These are phyloP conservation scores for Triplophysa tibetana DNA, from an alignment of 2,113 vertebrate species.

Conservation along the genomic window DNA sequence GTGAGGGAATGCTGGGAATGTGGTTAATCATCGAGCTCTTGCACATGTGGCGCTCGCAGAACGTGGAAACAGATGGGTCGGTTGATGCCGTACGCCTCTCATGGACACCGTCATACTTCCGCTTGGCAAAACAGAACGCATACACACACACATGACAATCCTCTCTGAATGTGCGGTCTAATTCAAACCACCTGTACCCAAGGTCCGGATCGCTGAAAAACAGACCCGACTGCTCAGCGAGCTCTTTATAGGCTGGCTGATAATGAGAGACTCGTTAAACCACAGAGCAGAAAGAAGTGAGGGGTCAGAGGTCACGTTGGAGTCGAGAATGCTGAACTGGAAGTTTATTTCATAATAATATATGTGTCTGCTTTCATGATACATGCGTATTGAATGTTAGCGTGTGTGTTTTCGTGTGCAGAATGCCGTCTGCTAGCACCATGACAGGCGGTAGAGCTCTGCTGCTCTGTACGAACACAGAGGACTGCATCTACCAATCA, in stretches of 20 bases:
- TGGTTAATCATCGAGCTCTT: slow-evolving; percentile 16
- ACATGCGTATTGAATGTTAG: not conserved
- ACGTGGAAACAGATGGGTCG: slow-evolving; percentile 16
- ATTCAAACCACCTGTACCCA: slow-evolving; percentile 34
- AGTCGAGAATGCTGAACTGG: not conserved
- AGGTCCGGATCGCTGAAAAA: slow-evolving; percentile 5
- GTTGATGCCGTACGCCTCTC: not conserved
- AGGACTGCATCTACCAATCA: slow-evolving; percentile 77
- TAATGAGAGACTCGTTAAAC: slow-evolving; percentile 32
- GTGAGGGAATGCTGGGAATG: not conserved
- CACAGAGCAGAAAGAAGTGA: not conserved
- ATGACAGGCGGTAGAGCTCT: slow-evolving; percentile 83
- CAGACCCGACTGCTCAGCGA: not conserved
- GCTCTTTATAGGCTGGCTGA: slow-evolving; percentile 23
- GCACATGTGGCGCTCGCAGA: slow-evolving; percentile 5
- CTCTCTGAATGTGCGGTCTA: slow-evolving; percentile 33
- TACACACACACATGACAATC: slow-evolving; percentile 19
- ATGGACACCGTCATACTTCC: slow-evolving; percentile 48
- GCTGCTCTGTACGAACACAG: slow-evolving; percentile 81
- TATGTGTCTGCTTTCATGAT: not conserved
- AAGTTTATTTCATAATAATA: not conserved
- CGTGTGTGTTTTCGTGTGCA: slow-evolving; percentile 65
- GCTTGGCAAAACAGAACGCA: slow-evolving; percentile 44
- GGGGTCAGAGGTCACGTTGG: slow-evolving; percentile 8
- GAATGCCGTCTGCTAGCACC: slow-evolving; percentile 84